Percentiles rank a stretch among this genome's conserved stretches.
These are phyloP conservation scores for Grallaria varia DNA, from an alignment of 2,113 vertebrate genomes.

Conservation along the genomic window DNA sequence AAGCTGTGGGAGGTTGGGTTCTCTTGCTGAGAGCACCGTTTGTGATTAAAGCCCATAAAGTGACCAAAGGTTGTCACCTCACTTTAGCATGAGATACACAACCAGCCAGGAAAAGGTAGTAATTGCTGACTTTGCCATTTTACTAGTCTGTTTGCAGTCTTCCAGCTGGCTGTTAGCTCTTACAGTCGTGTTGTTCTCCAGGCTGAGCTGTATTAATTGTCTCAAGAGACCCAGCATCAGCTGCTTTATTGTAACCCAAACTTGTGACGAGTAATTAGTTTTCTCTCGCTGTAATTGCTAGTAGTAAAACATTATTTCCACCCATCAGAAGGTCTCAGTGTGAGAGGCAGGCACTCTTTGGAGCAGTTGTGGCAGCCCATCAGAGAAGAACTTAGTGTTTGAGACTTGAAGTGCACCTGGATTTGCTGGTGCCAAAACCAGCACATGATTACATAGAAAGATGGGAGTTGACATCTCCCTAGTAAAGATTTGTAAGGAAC, in stretches of 20 bases:
- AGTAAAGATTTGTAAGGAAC: neutral
- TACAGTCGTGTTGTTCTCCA: neutral
- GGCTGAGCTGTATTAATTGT: constrained; percentile 27
- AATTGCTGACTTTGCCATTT: constrained; percentile 14
- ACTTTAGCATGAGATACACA: neutral
- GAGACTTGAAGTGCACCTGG: neutral
- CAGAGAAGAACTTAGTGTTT: neutral
- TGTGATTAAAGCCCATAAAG: neutral
- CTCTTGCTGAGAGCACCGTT: neutral
- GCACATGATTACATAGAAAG: neutral
- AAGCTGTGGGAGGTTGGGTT: neutral
- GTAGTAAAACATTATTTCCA: constrained; percentile 16
- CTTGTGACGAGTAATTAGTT: neutral
- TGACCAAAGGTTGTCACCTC: neutral
- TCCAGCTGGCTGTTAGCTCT: constrained; percentile 20
- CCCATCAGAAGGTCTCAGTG: neutral
- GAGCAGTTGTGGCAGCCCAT: neutral
- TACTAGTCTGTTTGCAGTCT: neutral
- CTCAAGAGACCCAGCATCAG: neutral
- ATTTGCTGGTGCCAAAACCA: neutral
- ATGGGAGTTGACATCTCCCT: neutral
- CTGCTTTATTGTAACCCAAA: constrained; percentile 20
- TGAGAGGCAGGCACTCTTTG: neutral
- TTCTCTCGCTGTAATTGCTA: neutral
- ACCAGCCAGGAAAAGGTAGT: neutral